Evolutionary conservation across 2,113 vertebrate genomes (phyloP), one percentile per base, ranked within the genome.

Genomic region (Ammodramus savannarum): DNA sequence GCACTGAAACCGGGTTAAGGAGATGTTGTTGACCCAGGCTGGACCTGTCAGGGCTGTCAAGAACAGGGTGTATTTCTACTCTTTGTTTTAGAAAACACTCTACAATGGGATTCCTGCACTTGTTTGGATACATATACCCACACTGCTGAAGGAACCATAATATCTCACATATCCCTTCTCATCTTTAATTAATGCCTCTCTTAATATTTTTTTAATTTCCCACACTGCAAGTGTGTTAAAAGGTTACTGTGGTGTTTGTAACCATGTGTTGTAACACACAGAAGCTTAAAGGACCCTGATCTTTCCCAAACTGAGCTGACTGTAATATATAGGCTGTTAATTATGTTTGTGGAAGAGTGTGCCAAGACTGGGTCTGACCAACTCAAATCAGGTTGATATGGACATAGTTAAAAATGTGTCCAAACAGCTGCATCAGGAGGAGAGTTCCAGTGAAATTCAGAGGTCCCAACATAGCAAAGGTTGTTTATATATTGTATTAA

Each of bases 151-250:
- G 81, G 85, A 77, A 43, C 71, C 92, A 3, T 86, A 94, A 74
- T 87, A 85, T 91, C 94, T 96, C 52, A 67, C 85, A 18, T 92
- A 69, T 88, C 90, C 57, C 67, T 95, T 96, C 95, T 97, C 77
- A 22, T 92, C 76, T 95, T 97, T 96, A 92, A 96, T 98, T 98
- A 97, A 91, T 74, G 46, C 93, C 94, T 97, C 89, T 95, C 52
- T 92, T 97, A 94, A 93, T 96, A 74, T 68, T 91, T 36, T 41
- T 65, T 78, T 3, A 1, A 94, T 97, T 91, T 96, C 88, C 86
- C 81, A 82, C 75, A 34, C 73, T 92, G 80, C 63, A 66, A 94
- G 44, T n/a, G 9, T 93, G 94, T 93, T 96, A 67, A 85, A 97
- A 97, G 85, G 89, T 94, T 96, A 74, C 91, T 74, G 95, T 91